Conservation (phyloP, 2,797 vertebrate species). For the Tachyglossus aculeatus region DNA sequence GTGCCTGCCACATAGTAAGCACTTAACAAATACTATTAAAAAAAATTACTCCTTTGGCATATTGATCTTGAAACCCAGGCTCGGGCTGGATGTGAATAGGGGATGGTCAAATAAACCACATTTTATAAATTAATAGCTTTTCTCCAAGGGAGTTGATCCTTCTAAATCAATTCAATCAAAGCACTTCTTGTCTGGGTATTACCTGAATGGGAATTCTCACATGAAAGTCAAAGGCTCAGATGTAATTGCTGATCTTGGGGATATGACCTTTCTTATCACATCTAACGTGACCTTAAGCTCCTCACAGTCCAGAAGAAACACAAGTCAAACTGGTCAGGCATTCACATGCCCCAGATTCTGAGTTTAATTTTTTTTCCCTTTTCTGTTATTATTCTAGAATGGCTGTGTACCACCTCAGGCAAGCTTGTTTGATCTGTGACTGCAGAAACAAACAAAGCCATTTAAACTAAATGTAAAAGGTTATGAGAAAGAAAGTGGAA, state of each 20-base stretch:
- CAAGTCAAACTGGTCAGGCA: neutral
- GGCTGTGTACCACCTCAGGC: conserved; percentile 34
- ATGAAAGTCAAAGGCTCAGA: conserved; percentile 25
- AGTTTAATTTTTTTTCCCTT: neutral
- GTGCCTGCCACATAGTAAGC: too few species aligned
- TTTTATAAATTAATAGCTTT: neutral
- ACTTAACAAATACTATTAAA: too few species aligned
- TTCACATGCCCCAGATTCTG: conserved; percentile 29
- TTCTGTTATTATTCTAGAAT: conserved; percentile 36
- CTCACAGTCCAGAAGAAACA: neutral
- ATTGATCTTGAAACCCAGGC: too few species aligned
- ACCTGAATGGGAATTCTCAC: conserved; percentile 29
- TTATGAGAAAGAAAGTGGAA: conserved; percentile 39
- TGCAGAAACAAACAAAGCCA: conserved; percentile 60
- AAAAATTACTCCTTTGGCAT: too few species aligned
- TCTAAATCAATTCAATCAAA: conserved; percentile 58
- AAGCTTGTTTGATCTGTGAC: conserved; percentile 36
- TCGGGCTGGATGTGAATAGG: neutral
- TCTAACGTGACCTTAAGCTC: neutral
- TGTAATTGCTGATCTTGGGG: conserved; percentile 5
- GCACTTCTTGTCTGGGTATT: neutral
- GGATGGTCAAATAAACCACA: conserved; percentile 1
- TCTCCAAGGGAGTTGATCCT: conserved; percentile 17
- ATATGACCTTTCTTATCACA: conserved; percentile 24
- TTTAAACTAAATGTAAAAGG: conserved; percentile 58